These are phyloP conservation scores for Vombatus ursinus DNA, from an alignment of 2,113 vertebrate species.

Conservation along the genomic window DNA sequence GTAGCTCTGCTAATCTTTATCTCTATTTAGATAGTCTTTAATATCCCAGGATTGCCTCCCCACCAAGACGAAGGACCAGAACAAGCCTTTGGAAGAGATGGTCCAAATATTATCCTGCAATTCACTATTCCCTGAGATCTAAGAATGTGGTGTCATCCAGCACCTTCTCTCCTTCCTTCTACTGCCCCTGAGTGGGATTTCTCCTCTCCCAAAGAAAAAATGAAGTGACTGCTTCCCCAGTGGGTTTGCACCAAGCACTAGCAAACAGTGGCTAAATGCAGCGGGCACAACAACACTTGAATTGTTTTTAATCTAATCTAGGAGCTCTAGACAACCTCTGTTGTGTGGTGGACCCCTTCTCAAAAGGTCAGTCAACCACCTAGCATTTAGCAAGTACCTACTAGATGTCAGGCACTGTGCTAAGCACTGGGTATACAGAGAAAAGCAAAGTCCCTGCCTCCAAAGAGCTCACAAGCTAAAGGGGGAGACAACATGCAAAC, in stretches of 20 bases:
- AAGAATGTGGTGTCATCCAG: neutral
- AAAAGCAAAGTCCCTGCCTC: neutral
- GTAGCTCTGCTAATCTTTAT: neutral
- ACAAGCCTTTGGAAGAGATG: neutral
- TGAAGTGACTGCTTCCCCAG: neutral
- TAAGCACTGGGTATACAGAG: neutral
- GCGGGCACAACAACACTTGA: neutral
- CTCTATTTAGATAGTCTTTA: neutral
- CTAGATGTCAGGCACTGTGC: neutral
- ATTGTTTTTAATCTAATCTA: neutral
- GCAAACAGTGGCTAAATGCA: neutral
- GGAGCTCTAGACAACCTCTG: neutral
- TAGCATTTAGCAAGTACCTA: neutral
- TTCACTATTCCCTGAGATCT: neutral
- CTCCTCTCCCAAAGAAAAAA: constrained; percentile 19
- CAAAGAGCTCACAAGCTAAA: neutral
- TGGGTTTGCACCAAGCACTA: neutral
- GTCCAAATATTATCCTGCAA: neutral
- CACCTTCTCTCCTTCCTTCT: neutral
- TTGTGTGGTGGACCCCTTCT: neutral
- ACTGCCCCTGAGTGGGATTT: neutral
- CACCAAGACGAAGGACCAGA: neutral
- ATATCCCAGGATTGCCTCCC: neutral
- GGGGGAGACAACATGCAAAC: neutral
- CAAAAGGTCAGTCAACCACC: neutral